phyloP scores from a whole-genome alignment of 2,888 invertebrate species.

The Gryllus longicercus region DNA sequence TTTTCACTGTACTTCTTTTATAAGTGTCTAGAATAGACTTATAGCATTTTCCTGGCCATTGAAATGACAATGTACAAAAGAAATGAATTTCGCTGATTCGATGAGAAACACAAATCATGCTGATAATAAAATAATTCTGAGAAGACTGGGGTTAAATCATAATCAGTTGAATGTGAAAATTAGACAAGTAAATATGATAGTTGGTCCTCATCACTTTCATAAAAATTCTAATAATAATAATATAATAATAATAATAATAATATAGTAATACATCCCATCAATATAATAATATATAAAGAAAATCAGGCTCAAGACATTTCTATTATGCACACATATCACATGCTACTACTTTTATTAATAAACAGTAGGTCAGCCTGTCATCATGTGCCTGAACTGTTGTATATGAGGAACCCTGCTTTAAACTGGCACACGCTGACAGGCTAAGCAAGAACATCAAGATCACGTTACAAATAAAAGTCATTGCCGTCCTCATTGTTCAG shows the following conservation, averaged over 20 bases:
- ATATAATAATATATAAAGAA: conserved; percentile 28
- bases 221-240: conserved; percentile 23
- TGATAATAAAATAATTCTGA: too few species aligned
- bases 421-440: conserved; percentile 20
- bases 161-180: conserved; percentile 18
- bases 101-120: too few species aligned
- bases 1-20: background rate
- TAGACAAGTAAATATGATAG: conserved; percentile 24
- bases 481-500: conserved; percentile 2
- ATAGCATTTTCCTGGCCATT: too few species aligned
- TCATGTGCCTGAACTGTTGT: conserved; percentile 29
- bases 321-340: conserved; percentile 26
- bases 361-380: conserved; percentile 21
- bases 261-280: conserved; percentile 27
- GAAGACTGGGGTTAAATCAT: background rate
- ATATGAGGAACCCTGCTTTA: conserved; percentile 34
- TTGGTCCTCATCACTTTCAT: conserved; percentile 34
- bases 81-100: too few species aligned
- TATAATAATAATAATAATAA: conserved; percentile 22
- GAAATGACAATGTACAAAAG: too few species aligned
- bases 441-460: conserved; percentile 20
- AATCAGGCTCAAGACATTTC: conserved; percentile 27
- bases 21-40: too few species aligned
- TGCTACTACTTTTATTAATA: conserved; percentile 22
- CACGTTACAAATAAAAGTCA: background rate